phyloP scores from a whole-genome alignment of 2,797 vertebrate species.

The Rhinichthys osculus region DNA sequence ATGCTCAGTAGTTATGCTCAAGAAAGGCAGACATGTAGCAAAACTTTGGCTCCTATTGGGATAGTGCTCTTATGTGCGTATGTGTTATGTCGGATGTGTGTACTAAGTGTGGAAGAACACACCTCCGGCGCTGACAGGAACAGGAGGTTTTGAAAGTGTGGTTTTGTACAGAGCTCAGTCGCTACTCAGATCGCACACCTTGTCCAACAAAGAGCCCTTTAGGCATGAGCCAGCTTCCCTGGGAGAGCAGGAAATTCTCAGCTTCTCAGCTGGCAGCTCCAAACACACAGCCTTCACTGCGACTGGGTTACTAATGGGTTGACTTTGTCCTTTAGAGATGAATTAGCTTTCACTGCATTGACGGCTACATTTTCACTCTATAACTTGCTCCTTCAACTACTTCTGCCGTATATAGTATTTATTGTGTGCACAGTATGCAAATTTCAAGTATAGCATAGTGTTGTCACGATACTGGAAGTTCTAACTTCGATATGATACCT shows the following conservation, averaged over 20 bases:
- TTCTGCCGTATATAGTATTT: neutral
- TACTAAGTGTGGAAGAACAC: constrained; percentile 17
- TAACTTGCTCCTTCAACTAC: neutral
- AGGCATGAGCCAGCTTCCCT: constrained; percentile 71
- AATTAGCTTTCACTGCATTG: constrained; percentile 64
- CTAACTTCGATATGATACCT: no score
- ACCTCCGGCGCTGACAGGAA: constrained; percentile 47
- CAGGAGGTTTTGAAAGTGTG: constrained; percentile 52
- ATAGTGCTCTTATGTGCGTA: neutral
- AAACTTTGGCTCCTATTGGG: neutral
- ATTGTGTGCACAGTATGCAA: neutral
- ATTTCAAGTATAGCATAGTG: neutral
- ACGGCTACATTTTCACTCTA: constrained; percentile 57
- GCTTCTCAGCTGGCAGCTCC: constrained; percentile 68
- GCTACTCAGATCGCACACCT: constrained; percentile 27
- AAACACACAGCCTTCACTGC: constrained; percentile 66
- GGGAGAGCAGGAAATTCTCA: constrained; percentile 73
- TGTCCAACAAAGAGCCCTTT: constrained; percentile 76
- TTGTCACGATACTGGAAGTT: neutral
- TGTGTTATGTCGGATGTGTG: neutral
- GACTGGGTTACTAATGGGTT: constrained; percentile 77
- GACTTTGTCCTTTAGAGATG: constrained; percentile 61
- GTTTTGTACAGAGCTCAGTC: constrained; percentile 46
- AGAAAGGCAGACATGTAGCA: neutral
- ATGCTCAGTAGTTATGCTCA: neutral